Conservation (phyloP, 64 coral and sea anemone genomes). For the Stylophora pistillata region DNA sequence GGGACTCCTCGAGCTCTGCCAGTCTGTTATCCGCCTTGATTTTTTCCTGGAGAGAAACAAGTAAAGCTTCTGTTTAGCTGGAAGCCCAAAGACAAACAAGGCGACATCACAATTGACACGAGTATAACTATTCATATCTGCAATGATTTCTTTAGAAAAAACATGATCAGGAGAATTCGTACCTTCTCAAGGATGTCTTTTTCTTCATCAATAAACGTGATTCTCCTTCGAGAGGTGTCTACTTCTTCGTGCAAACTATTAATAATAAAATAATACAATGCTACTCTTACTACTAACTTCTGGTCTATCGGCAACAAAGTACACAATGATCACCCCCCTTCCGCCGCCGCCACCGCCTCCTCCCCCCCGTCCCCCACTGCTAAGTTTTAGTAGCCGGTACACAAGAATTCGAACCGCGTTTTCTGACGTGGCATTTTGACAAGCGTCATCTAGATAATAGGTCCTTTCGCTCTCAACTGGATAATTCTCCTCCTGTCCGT, state of each 20-base stretch:
- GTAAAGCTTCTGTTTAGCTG: neutral
- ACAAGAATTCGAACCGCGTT: too few species aligned
- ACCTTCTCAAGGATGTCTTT: conserved; percentile 36
- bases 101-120: neutral
- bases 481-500: too few species aligned
- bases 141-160: neutral
- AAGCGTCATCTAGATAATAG: too few species aligned
- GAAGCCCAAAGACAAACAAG: neutral
- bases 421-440: too few species aligned
- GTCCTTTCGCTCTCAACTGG: too few species aligned
- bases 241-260: conserved; percentile 45
- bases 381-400: too few species aligned
- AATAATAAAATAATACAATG: neutral
- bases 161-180: neutral
- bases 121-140: neutral
- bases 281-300: too few species aligned
- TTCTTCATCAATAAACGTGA: conserved; percentile 37
- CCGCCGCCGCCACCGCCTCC: too few species aligned
- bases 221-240: conserved; percentile 21
- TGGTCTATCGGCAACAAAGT: too few species aligned
- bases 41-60: conserved; percentile 21
- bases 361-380: too few species aligned
- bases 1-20: neutral
- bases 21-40: conserved; percentile 3
- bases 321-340: too few species aligned